Conservation (phyloP, 2,113 vertebrate species). For the Gavia stellata region DNA sequence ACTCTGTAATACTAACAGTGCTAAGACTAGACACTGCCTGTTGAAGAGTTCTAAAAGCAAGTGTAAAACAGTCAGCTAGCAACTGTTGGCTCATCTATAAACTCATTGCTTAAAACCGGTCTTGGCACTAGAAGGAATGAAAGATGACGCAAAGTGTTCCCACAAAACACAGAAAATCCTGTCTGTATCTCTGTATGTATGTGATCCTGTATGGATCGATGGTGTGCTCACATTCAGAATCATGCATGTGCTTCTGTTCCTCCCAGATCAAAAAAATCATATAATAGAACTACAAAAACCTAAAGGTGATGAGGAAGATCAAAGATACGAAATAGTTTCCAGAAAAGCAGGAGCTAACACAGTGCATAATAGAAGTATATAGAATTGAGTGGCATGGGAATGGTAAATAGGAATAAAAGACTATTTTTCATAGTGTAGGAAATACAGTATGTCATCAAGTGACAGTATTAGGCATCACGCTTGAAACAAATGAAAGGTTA, state of each 20-base stretch:
- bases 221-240: too few species aligned
- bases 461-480: background rate
- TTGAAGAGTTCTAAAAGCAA: background rate
- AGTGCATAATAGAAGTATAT: background rate
- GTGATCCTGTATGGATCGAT: too few species aligned
- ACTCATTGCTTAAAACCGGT: background rate
- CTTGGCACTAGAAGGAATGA: background rate
- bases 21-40: background rate
- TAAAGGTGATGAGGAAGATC: background rate
- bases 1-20: background rate
- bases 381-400: background rate
- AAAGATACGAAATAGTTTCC: background rate
- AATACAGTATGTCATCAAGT: background rate
- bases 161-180: background rate
- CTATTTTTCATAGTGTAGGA: background rate
- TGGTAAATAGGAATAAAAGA: background rate
- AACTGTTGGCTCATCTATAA: background rate
- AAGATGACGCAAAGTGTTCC: background rate
- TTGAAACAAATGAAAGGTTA: background rate
- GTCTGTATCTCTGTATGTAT: background rate
- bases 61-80: background rate
- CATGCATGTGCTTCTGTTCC: background rate
- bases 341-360: background rate
- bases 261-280: background rate
- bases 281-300: background rate